Conservation (phyloP, 2,888 invertebrate species). For the Zaprionus obscuricornis region DNA sequence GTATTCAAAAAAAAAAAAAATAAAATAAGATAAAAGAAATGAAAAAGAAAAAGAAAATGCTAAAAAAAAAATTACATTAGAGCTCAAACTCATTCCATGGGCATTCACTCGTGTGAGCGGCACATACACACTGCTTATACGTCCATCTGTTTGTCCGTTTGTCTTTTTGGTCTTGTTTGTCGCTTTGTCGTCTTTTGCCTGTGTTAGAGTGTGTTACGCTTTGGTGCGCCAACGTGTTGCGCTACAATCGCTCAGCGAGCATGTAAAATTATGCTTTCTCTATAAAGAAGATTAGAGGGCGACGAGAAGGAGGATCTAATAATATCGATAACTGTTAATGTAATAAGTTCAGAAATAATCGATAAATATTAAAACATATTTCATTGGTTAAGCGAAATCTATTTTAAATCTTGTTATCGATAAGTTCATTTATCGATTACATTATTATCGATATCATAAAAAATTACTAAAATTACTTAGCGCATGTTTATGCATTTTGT, state of each 20-base stretch:
- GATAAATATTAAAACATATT: no score
- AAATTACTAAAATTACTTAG: no score
- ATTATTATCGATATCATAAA: not conserved
- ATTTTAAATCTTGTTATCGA: no score
- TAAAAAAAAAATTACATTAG: conserved; percentile 6
- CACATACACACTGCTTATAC: no score
- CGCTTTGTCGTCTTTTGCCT: conserved; percentile 10
- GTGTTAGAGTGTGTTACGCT: conserved; percentile 43
- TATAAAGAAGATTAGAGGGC: no score
- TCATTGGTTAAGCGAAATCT: no score
- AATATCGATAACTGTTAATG: no score
- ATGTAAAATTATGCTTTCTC: no score
- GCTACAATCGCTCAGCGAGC: no score
- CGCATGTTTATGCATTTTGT: no score
- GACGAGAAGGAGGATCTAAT: no score
- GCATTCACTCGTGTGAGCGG: conserved; percentile 40
- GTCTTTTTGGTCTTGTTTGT: conserved; percentile 9
- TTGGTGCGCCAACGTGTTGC: conserved; percentile 39
- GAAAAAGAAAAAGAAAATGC: not conserved
- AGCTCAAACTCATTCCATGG: conserved; percentile 22
- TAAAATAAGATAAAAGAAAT: not conserved
- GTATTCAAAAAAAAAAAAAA: conserved; percentile 23
- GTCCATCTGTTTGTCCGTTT: conserved; percentile 27
- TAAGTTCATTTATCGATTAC: not conserved
- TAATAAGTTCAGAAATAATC: no score